phyloP scores from a whole-genome alignment of 2,888 invertebrate species.

The Caenorhabditis sp. region DNA sequence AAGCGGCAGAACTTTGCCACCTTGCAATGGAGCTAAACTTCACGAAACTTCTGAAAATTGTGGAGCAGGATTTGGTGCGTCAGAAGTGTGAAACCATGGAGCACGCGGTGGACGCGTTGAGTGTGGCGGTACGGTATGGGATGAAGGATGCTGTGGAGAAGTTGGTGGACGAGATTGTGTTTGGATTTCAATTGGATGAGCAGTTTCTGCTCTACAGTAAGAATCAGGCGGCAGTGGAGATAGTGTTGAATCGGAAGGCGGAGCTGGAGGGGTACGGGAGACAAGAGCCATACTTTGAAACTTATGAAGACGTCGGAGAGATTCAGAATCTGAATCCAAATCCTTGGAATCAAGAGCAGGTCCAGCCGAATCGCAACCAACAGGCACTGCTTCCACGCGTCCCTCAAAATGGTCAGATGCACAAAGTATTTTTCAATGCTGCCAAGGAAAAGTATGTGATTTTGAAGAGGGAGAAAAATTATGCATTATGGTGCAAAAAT shows the following conservation, averaged over 20 bases:
- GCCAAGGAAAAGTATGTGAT: conserved; percentile 30
- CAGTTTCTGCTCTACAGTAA: conserved; percentile 37
- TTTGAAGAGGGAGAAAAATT: too few relatives aligned
- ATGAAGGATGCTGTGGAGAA: conserved; percentile 47
- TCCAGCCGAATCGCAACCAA: too few relatives aligned
- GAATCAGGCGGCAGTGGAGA: conserved; percentile 14
- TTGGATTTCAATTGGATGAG: conserved; percentile 13
- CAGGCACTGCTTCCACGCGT: neutral
- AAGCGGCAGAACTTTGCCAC: conserved; percentile 38
- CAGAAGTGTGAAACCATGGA: conserved; percentile 21
- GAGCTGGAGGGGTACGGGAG: neutral
- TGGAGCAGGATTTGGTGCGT: conserved; percentile 25
- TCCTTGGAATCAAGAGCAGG: neutral
- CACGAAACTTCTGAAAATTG: conserved; percentile 31
- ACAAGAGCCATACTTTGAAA: neutral
- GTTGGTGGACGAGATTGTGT: conserved; percentile 51
- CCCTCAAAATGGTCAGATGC: neutral
- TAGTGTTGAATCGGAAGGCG: conserved; percentile 26
- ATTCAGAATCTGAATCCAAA: neutral
- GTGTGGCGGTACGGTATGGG: conserved; percentile 15
- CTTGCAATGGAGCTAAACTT: conserved; percentile 37
- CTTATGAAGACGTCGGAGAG: neutral
- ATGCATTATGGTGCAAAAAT: too few relatives aligned
- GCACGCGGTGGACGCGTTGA: conserved; percentile 48
- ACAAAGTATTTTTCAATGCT: conserved; percentile 29